Evolutionary conservation across 2,113 vertebrate genomes (phyloP).

Genomic region (Lepus timidus): DNA sequence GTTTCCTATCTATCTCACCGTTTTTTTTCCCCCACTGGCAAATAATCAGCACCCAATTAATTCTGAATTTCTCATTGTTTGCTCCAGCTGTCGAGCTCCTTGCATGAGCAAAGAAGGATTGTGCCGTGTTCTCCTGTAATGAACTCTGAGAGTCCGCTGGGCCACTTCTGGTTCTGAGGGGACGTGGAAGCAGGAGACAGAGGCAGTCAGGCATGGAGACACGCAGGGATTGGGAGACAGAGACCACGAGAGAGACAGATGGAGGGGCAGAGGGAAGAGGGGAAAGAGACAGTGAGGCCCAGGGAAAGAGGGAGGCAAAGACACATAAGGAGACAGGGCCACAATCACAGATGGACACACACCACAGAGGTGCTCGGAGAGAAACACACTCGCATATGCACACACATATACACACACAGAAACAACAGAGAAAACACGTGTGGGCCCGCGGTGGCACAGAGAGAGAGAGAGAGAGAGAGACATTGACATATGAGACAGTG

Average conservation of each 20-base stretch:
- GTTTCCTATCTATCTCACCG: conserved; percentile 56
- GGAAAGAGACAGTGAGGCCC: not conserved
- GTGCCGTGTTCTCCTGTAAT: conserved; percentile 47
- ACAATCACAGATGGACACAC: not conserved
- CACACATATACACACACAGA: not conserved
- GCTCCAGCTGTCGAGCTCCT: conserved; percentile 69
- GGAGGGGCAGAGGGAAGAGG: not conserved
- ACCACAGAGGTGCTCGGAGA: not conserved
- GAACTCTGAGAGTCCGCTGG: conserved; percentile 28
- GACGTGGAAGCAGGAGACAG: not conserved
- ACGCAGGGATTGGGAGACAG: fast-evolving
- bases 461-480: not conserved
- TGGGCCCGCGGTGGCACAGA: not conserved
- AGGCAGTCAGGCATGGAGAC: not conserved
- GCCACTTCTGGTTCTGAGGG: conserved; percentile 37
- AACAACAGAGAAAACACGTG: not conserved
- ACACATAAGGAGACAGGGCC: not conserved
- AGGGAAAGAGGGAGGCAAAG: not conserved
- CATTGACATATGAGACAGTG: not conserved
- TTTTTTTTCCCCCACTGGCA: conserved; percentile 42
- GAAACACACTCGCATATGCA: not conserved
- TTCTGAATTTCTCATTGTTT: conserved; percentile 78
- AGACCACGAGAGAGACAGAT: not conserved
- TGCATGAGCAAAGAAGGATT: conserved; percentile 18
- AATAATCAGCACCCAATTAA: conserved; percentile 78